Conservation (phyloP, 2,113 vertebrate genomes). For the Leiothrix lutea region DNA sequence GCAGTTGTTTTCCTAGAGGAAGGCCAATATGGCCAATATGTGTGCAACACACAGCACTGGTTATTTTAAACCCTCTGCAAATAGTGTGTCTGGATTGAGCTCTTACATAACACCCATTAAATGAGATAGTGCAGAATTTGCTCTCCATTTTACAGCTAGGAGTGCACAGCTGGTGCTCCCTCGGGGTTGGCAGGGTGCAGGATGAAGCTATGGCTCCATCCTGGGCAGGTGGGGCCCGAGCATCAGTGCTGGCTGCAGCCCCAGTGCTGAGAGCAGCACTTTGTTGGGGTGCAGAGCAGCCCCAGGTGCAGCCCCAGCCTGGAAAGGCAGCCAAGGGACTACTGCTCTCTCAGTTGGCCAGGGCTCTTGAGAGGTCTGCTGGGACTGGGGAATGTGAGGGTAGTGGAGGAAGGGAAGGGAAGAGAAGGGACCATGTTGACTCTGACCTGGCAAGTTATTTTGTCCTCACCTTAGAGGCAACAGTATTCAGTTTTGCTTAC, state of each 20-base stretch:
- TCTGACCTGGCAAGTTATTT: not conserved
- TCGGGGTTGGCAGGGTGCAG: not conserved
- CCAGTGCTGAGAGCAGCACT: rapidly evolving
- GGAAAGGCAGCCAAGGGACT: not conserved
- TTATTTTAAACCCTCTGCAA: not conserved
- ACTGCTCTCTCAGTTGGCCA: not conserved
- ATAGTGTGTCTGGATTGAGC: not conserved
- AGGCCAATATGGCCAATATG: not conserved
- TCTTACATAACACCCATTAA: rapidly evolving
- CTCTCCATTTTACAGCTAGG: not conserved
- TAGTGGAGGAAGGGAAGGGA: not conserved
- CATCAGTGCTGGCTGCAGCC: not conserved
- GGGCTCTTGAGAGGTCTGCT: not conserved
- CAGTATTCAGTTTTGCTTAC: not conserved
- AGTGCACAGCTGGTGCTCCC: not conserved
- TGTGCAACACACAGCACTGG: not conserved
- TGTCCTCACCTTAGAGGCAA: not conserved
- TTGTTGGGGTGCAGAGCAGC: not conserved
- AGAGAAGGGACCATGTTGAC: not conserved
- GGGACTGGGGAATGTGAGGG: not conserved
- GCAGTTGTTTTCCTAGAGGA: not conserved
- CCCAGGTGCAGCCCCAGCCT: not conserved
- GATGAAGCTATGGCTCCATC: not conserved
- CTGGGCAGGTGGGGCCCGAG: not conserved
- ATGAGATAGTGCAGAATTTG: not conserved